Conservation (phyloP, 2,888 invertebrate genomes). For the Trichacis sp. region DNA sequence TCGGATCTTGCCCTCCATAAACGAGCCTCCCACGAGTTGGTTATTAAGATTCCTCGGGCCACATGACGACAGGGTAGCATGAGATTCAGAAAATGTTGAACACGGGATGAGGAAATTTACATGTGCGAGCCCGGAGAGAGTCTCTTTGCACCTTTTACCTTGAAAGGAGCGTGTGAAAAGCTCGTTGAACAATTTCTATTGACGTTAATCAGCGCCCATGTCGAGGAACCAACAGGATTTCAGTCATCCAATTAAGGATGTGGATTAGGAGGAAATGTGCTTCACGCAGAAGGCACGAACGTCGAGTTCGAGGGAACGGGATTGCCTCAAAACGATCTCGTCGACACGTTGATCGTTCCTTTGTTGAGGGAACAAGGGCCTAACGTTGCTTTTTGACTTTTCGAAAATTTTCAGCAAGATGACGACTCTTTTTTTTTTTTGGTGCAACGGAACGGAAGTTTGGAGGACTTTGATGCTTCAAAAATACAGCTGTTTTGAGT, state of each 20-base stretch:
- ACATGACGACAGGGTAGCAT: slow-evolving; percentile 3
- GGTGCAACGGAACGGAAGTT: no score
- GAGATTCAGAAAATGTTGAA: slow-evolving; percentile 20
- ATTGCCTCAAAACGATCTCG: slow-evolving; percentile 42
- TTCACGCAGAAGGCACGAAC: neutral
- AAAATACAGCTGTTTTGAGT: no score
- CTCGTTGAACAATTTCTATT: slow-evolving; percentile 9
- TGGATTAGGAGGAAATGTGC: slow-evolving; percentile 25
- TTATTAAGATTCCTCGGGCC: slow-evolving; percentile 11
- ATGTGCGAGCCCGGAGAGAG: slow-evolving; percentile 21
- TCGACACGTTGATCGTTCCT: slow-evolving; percentile 42
- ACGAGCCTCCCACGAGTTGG: slow-evolving; percentile 18
- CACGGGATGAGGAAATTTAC: slow-evolving; percentile 22
- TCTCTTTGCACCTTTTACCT: slow-evolving; percentile 22
- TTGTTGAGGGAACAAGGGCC: slow-evolving; percentile 31
- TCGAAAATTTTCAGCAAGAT: neutral
- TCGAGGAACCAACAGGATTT: slow-evolving; percentile 21
- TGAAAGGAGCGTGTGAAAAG: slow-evolving; percentile 19
- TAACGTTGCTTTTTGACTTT: slow-evolving; percentile 8
- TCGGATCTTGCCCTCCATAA: neutral
- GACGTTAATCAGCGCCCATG: slow-evolving; percentile 4
- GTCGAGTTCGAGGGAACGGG: slow-evolving; percentile 25
- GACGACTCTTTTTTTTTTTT: no score
- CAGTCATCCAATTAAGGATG: slow-evolving; percentile 26
- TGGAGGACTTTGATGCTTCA: no score